Conservation (phyloP, 2,113 vertebrate species). For the Anoura caudifer region DNA sequence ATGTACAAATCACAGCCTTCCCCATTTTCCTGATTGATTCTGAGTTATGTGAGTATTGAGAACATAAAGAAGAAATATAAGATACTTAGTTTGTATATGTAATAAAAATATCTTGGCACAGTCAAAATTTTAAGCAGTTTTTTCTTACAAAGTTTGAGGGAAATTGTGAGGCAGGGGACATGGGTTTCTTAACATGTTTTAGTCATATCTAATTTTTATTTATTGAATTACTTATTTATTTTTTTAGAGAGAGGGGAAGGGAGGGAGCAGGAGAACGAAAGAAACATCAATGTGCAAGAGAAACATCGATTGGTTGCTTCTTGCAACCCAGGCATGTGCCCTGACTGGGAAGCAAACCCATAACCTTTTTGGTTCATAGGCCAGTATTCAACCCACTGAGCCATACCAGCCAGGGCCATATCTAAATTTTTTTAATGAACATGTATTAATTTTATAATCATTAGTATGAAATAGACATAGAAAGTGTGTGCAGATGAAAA, state of each 20-base stretch:
- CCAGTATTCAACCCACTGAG: too few species aligned
- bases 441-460: neutral
- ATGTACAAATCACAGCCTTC: neutral
- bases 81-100: neutral
- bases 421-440: neutral
- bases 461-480: neutral
- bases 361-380: too few species aligned
- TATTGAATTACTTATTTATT: too few species aligned
- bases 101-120: neutral
- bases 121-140: neutral
- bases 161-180: neutral
- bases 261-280: too few species aligned
- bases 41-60: neutral
- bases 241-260: too few species aligned
- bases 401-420: neutral
- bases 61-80: constrained; percentile 30
- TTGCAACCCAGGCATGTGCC: too few species aligned
- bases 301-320: too few species aligned
- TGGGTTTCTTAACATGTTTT: neutral
- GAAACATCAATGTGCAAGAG: too few species aligned
- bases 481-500: neutral
- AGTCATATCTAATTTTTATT: neutral
- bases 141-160: neutral
- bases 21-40: neutral
- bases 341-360: too few species aligned